Conservation (phyloP, 2,888 invertebrate species). For the Yponomeuta cagnagella region DNA sequence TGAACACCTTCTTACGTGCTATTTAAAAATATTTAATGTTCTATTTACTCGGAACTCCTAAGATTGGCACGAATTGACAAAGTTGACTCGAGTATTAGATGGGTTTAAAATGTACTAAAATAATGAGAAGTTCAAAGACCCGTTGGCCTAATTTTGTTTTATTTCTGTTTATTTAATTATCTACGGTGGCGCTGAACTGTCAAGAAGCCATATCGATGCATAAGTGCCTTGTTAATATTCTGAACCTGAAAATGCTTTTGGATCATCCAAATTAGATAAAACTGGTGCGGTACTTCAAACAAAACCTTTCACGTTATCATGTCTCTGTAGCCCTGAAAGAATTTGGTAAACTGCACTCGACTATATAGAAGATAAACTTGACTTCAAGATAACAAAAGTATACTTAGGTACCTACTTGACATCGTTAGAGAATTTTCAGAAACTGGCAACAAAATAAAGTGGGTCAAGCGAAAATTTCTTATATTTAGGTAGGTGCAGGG, state of each 20-base stretch:
- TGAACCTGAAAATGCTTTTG: neutral
- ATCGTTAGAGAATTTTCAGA: neutral
- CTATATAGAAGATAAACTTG: neutral
- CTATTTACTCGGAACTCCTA: neutral
- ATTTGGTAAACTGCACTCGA: neutral
- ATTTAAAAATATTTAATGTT: slow-evolving; percentile 2
- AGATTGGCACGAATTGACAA: neutral
- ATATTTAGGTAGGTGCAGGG: neutral
- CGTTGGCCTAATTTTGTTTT: neutral
- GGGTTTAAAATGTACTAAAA: neutral
- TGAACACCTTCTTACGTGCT: neutral
- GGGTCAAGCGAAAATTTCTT: neutral
- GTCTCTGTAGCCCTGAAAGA: neutral
- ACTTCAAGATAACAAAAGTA: neutral
- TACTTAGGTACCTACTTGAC: neutral
- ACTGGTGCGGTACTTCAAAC: neutral
- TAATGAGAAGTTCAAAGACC: neutral
- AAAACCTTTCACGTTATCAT: neutral
- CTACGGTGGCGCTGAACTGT: neutral
- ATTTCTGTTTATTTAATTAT: neutral
- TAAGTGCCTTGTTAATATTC: neutral
- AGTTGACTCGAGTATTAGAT: neutral
- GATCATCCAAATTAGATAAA: neutral
- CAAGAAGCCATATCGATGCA: neutral
- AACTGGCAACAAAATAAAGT: neutral